Conservation (phyloP, 2,113 vertebrate genomes). For the Apodemus sylvaticus region DNA sequence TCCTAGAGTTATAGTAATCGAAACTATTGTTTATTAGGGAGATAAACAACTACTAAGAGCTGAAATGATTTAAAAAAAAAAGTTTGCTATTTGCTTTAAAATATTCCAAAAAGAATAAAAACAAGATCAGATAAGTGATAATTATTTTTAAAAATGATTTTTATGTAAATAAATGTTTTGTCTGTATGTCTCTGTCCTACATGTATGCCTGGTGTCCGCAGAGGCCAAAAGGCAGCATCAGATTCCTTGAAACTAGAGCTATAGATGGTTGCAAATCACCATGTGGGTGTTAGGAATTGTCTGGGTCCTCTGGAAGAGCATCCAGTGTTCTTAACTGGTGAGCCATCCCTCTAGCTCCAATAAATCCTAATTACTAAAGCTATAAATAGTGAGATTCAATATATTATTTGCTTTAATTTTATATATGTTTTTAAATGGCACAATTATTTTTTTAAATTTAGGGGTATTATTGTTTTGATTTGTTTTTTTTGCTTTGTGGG, state of each 20-base stretch:
- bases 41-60: conserved; percentile 26
- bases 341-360: background rate
- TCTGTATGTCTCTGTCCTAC: background rate
- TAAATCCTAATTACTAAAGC: background rate
- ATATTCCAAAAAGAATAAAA: conserved; percentile 47
- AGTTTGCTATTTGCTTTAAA: conserved; percentile 50
- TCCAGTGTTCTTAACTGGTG: background rate
- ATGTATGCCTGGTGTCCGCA: background rate
- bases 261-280: background rate
- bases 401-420: conserved; percentile 52
- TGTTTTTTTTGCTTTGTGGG: background rate
- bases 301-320: background rate
- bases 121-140: conserved; percentile 5
- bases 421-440: conserved; percentile 17
- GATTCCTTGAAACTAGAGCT: background rate
- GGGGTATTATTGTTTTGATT: background rate
- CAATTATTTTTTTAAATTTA: background rate
- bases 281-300: background rate
- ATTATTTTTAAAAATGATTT: background rate
- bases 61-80: conserved; percentile 31
- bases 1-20: conserved; percentile 17
- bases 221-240: background rate
- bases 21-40: conserved; percentile 11
- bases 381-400: background rate
- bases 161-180: background rate